Evolutionary conservation across 2,888 invertebrate genomes (phyloP).

Genomic region (Caenorhabditis uteleia): DNA sequence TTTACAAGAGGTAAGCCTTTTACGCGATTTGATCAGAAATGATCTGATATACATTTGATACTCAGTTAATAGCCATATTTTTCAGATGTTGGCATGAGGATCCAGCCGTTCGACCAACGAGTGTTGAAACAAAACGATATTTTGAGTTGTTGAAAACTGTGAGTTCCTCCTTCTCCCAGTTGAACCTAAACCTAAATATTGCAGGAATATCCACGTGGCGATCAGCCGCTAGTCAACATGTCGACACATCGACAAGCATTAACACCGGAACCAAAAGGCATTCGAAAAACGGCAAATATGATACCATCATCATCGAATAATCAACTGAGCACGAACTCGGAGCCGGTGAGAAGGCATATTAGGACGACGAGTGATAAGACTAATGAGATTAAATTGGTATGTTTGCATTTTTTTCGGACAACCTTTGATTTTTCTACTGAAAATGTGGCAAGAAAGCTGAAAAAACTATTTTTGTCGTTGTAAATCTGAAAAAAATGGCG

Average conservation of each 20-base stretch:
- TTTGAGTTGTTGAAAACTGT: constrained; percentile 44
- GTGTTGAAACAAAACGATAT: constrained; percentile 43
- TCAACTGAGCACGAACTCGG: neutral
- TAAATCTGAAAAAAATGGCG: no score
- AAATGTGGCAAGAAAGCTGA: no score
- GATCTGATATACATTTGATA: neutral
- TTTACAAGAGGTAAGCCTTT: constrained; percentile 39
- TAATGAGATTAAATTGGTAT: constrained; percentile 8
- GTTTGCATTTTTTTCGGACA: neutral
- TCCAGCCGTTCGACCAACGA: constrained; percentile 47
- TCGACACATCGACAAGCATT: constrained; percentile 37
- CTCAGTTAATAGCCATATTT: no score
- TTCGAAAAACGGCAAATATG: no score
- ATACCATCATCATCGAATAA: neutral
- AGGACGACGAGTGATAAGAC: constrained; percentile 28
- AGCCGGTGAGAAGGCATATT: constrained; percentile 2
- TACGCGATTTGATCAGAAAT: neutral
- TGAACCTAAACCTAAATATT: neutral
- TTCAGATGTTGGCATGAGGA: constrained; percentile 58
- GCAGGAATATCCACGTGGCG: constrained; percentile 50
- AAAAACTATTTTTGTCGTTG: no score
- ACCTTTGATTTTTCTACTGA: neutral
- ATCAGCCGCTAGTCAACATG: constrained; percentile 47
- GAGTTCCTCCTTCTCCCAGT: neutral
- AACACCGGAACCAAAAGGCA: constrained; percentile 33